Evolutionary conservation across 2,888 invertebrate species (phyloP).

Genomic region (Lymantria dispar): DNA sequence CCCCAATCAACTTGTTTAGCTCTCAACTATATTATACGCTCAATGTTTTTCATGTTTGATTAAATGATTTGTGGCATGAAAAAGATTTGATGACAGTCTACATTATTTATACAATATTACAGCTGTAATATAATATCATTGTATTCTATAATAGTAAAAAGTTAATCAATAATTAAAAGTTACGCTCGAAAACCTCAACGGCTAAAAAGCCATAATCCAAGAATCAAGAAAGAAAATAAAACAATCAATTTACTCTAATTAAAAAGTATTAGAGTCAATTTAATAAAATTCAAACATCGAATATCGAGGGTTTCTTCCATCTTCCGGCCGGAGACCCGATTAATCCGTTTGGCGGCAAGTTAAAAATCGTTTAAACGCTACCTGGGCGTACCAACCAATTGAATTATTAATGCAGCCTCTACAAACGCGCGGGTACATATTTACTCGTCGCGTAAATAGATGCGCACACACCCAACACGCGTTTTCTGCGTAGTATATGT

Average conservation of each 20-base stretch:
- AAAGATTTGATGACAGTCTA: constrained; percentile 8
- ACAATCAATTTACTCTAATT: constrained; percentile 37
- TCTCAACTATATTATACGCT: constrained; percentile 30
- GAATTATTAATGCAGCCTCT: constrained; percentile 83
- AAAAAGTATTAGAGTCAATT: constrained; percentile 38
- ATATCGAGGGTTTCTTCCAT: constrained; percentile 16
- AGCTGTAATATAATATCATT: neutral
- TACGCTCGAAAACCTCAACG: constrained; percentile 11
- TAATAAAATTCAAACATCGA: constrained; percentile 37
- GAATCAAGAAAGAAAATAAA: constrained; percentile 28
- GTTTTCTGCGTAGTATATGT: constrained; percentile 62
- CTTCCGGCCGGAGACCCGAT: constrained; percentile 45
- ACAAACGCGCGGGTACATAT: constrained; percentile 80
- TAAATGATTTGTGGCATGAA: constrained; percentile 9
- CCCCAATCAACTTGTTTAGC: constrained; percentile 49
- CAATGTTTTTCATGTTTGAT: constrained; percentile 19
- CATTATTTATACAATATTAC: no score
- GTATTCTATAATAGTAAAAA: neutral
- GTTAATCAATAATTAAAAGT: neutral
- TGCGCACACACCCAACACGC: constrained; percentile 81
- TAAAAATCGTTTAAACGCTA: constrained; percentile 81
- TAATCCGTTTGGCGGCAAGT: constrained; percentile 76
- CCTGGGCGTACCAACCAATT: constrained; percentile 76
- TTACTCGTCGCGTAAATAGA: constrained; percentile 81
- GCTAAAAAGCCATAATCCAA: constrained; percentile 25